Conservation (phyloP, 2,888 invertebrate species). For the Tachina lurida region DNA sequence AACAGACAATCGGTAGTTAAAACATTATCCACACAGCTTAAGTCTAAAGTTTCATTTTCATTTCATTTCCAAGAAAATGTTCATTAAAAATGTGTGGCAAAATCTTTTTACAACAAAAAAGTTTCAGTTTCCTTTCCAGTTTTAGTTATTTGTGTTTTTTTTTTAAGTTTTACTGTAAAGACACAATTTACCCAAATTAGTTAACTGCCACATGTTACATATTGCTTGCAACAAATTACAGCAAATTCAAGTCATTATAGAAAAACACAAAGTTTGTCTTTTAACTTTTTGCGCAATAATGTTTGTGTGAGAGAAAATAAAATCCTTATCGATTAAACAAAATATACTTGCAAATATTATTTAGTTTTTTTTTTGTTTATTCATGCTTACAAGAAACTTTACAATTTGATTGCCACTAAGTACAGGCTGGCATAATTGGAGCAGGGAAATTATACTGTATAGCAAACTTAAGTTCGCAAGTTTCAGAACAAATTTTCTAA, state of each 20-base stretch:
- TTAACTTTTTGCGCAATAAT: conserved; percentile 9
- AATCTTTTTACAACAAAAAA: background rate
- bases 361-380: background rate
- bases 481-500: too few species aligned
- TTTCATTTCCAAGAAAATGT: background rate
- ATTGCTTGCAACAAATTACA: conserved; percentile 30
- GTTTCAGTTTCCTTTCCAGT: background rate
- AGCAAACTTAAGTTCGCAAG: too few species aligned
- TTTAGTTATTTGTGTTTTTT: background rate
- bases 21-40: background rate
- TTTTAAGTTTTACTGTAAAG: background rate
- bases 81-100: background rate
- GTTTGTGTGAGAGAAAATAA: conserved; percentile 5
- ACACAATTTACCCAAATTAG: conserved; percentile 10
- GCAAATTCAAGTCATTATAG: conserved; percentile 31
- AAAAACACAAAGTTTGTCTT: conserved; percentile 35
- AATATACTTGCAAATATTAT: background rate
- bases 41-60: background rate
- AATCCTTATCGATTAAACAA: conserved; percentile 56
- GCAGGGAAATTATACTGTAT: too few species aligned
- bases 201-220: conserved; percentile 8
- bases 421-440: too few species aligned
- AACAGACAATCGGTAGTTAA: conserved; percentile 10
- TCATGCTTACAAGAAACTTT: background rate
- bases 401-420: too few species aligned